phyloP scores from a whole-genome alignment of 2,888 invertebrate genomes.

The Caenorhabditis wallacei region DNA sequence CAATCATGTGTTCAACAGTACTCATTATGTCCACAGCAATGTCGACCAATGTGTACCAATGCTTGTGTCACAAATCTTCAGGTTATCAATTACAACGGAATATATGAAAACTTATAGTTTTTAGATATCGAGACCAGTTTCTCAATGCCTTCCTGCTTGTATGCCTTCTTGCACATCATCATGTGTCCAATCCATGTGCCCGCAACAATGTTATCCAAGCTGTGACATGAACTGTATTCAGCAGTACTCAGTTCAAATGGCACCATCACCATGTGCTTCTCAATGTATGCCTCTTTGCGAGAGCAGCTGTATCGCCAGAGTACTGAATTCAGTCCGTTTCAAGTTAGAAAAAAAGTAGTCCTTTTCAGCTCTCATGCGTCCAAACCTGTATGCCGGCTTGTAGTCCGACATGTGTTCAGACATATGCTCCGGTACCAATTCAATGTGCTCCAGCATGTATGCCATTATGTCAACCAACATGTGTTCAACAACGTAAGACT shows the following conservation, averaged over 20 bases:
- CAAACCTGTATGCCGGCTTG: constrained; percentile 74
- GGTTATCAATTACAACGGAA: constrained; percentile 3
- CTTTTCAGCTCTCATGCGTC: constrained; percentile 66
- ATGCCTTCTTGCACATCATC: constrained; percentile 73
- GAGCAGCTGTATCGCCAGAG: constrained; percentile 61
- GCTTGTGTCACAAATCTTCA: constrained; percentile 70
- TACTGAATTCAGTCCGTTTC: constrained; percentile 1
- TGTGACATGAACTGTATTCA: constrained; percentile 69
- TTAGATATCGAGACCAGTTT: constrained; percentile 37
- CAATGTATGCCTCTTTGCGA: constrained; percentile 70
- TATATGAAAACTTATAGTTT: neutral
- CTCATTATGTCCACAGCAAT: constrained; percentile 67
- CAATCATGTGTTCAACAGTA: constrained; percentile 71
- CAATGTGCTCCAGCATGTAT: constrained; percentile 70
- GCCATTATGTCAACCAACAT: constrained; percentile 70
- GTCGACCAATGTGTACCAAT: constrained; percentile 74
- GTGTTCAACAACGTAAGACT: constrained; percentile 67
- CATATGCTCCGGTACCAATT: constrained; percentile 51
- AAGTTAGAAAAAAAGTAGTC: neutral
- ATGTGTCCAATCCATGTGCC: constrained; percentile 70
- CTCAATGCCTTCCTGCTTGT: constrained; percentile 66
- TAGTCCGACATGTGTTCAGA: constrained; percentile 71
- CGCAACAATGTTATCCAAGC: constrained; percentile 70
- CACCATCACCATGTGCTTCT: constrained; percentile 68
- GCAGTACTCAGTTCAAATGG: constrained; percentile 70